Evolutionary conservation across 2,797 vertebrate genomes (phyloP), one percentile per base, ranked within the genome.

Genomic region (Hipposideros larvatus): DNA sequence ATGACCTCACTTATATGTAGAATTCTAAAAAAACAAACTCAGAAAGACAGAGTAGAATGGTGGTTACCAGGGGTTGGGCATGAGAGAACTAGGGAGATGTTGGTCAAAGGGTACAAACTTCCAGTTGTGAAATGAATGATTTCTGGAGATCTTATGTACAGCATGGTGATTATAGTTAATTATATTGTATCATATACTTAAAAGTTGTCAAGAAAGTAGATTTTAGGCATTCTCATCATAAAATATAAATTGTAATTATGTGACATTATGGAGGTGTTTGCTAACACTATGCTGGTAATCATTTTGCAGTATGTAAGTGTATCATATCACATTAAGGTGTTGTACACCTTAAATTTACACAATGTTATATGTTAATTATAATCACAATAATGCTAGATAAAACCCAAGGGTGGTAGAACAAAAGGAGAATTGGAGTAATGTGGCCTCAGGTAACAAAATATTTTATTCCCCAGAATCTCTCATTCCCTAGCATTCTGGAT

Each of bases 371-470:
- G 68, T 53, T 59, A 82, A 22, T 75, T 82, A 59, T 74, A 68
- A 68, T 82, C n/a, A 59, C 59, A 68, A 41, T 66, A 82, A 91
- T 82, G 51, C 31, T 41, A 37, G 51, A 16, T 19, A 61, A 65
- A 93, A 79, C 22, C 1, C 55, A 79, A 55, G 22, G 34, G 31
- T 82, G 31, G 34, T 24, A 91, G 26, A 34, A 70, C 31, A 68
- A 90, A 96, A 94, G 41, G 28, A 28, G 22, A 26, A 46, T 73
- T 87, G 51, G 28, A 90, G 51, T 71, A 74, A 86, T 26, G 82
- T 91, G 71, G 94, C 13, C 57, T 85, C 63, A 70, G 26, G 65
- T 95, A 95, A 96, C 68, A 94, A 96, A 93, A 94, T 57, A 65
- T 34, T 93, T 37, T 61, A 24, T 87, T 95, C 28, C 97, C 53